Percentiles rank a stretch among this genome's conserved stretches.
Evolutionary conservation across 2,888 invertebrate genomes (phyloP).

Genomic region (Cephonodes hylas): DNA sequence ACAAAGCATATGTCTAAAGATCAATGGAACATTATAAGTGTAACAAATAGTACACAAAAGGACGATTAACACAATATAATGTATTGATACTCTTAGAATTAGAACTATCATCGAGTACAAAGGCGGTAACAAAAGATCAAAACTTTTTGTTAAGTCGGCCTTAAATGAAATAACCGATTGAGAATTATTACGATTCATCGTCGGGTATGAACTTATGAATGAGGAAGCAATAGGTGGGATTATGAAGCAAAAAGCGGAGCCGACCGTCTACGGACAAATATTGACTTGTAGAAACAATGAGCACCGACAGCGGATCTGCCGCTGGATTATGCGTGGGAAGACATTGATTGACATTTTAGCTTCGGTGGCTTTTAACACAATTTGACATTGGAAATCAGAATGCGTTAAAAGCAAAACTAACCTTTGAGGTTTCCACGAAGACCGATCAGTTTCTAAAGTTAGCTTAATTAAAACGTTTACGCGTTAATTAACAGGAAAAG

Average conservation of each 20-base stretch:
- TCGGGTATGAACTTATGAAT: slow-evolving; percentile 57
- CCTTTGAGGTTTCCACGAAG: not conserved
- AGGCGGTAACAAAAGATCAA: slow-evolving; percentile 61
- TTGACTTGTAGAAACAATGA: slow-evolving; percentile 79
- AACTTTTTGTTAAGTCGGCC: slow-evolving; percentile 60
- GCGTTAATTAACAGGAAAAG: slow-evolving; percentile 66
- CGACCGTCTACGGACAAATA: slow-evolving; percentile 75
- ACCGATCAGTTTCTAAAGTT: not conserved
- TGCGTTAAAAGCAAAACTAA: not conserved
- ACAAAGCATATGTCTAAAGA: not conserved
- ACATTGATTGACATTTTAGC: slow-evolving; percentile 58
- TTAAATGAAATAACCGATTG: slow-evolving; percentile 74
- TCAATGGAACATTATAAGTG: not conserved
- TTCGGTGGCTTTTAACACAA: slow-evolving; percentile 25
- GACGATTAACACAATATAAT: slow-evolving; percentile 45
- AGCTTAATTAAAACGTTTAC: slow-evolving; percentile 43
- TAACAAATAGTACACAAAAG: slow-evolving; percentile 46
- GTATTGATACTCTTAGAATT: slow-evolving; percentile 36
- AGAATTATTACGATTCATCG: slow-evolving; percentile 77
- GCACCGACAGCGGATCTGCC: slow-evolving; percentile 40
- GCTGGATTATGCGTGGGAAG: slow-evolving; percentile 53
- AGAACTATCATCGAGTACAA: slow-evolving; percentile 54
- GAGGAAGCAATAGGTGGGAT: slow-evolving; percentile 70
- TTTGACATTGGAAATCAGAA: not conserved
- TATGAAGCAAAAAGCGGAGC: slow-evolving; percentile 67